Evolutionary conservation across 2,797 vertebrate genomes (phyloP), one percentile per base, ranked within the genome.

Genomic region (Hippocampus kuda): DNA sequence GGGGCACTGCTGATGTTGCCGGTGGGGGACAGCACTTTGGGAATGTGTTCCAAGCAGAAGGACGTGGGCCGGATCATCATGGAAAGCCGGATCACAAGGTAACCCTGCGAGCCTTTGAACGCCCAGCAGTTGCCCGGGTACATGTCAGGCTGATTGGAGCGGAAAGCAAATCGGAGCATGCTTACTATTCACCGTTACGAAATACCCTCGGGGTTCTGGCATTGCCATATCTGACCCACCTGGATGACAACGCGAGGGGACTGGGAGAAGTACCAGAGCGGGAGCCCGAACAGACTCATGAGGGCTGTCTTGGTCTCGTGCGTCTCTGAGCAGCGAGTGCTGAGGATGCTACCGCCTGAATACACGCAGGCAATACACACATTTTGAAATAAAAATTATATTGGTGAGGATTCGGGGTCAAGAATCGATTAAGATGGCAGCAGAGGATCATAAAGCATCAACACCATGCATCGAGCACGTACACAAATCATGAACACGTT

Each of bases 51-150:
- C 87, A 99, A 18, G 0, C 93, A 92, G 79, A 99, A 96, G 61
- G 92, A 89, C 0, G 88, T 93, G 10, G 94, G 96, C 42, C 79
- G 75, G 82, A 98, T 91, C 78, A 77, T 89, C 88, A 95, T 85
- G 0, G 96, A 95, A 49, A 99, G 90, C 26, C 93, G 84, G 67
- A 99, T 92, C 67, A 99, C 95, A 56, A 98, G 90, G 70, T 94
- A 97, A 8, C 96, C 96, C 76, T 97, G 94, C 2, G 94, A 94
- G 75, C 96, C 95, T 86, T 90, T 93, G 82, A 98, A 99, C 0
- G 96, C 95, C 95, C 96, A 99, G 89, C 96, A 99, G 89, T 99
- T 99, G 5, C 96, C 96, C 2, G 96, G 96, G 74, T 96, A 92
- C 67, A 97, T 89, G 57, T 99, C 96, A 15, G 96, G 96, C 96